These are phyloP conservation scores for Ganaspis brasiliensis DNA, from an alignment of 2,888 invertebrate species.

Conservation along the genomic window DNA sequence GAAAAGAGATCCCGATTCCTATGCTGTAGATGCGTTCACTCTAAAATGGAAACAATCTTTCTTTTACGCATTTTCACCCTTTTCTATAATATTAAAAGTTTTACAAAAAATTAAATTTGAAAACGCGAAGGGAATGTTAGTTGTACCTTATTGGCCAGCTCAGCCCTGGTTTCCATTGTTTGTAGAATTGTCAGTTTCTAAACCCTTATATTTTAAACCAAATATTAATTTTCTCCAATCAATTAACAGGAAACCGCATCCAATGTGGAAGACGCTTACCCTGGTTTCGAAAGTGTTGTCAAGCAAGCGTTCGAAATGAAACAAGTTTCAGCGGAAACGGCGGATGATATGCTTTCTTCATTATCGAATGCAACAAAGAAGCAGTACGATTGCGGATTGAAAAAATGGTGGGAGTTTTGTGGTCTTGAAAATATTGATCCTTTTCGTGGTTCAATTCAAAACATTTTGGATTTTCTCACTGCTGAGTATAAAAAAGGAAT, in stretches of 20 bases:
- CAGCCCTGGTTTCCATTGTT: constrained; percentile 30
- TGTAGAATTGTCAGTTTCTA: background rate
- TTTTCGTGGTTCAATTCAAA: constrained; percentile 37
- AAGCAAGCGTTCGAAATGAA: background rate
- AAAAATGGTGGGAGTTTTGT: constrained; percentile 52
- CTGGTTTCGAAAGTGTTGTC: background rate
- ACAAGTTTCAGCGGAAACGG: constrained; percentile 17
- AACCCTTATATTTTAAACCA: constrained; percentile 16
- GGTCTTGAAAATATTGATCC: constrained; percentile 31
- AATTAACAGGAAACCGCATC: constrained; percentile 37
- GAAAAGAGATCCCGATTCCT: constrained; percentile 46
- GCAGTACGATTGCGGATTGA: constrained; percentile 35
- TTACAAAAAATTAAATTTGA: constrained; percentile 39
- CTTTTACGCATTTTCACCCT: constrained; percentile 36
- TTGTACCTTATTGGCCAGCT: constrained; percentile 41
- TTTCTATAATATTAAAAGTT: constrained; percentile 32
- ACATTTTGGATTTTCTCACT: constrained; percentile 12
- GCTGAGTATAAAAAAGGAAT: constrained; percentile 20
- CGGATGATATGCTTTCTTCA: constrained; percentile 22
- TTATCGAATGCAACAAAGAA: background rate
- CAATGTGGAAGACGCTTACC: constrained; percentile 15
- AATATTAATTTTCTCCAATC: constrained; percentile 27
- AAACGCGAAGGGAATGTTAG: constrained; percentile 10
- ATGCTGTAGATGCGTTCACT: constrained; percentile 8
- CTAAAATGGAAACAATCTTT: background rate